Conservation (phyloP, 2,113 vertebrate species). For the Hoplias malabaricus region DNA sequence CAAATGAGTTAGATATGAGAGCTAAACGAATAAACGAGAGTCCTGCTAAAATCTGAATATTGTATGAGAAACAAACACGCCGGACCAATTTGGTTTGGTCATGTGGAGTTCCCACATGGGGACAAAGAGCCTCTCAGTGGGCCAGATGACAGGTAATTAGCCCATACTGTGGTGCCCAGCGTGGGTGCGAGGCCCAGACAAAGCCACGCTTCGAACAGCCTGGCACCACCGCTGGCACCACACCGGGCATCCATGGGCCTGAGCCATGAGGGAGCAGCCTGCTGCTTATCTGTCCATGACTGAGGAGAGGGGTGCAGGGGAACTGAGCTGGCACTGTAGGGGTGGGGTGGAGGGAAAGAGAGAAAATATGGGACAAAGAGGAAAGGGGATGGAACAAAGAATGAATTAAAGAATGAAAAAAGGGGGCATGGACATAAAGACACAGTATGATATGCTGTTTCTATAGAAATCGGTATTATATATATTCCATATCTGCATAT, state of each 20-base stretch:
- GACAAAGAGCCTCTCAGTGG: slow-evolving; percentile 34
- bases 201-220: slow-evolving; percentile 45
- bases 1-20: neutral
- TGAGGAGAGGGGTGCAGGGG: neutral
- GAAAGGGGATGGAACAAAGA: neutral
- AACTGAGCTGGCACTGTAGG: neutral
- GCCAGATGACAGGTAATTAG: slow-evolving; percentile 54
- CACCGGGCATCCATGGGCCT: slow-evolving; percentile 19
- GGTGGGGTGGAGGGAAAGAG: neutral
- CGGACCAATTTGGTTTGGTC: no score
- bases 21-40: neutral
- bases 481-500: no score
- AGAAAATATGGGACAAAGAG: neutral
- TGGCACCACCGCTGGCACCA: slow-evolving; percentile 46
- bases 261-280: slow-evolving; percentile 32
- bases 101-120: neutral
- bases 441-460: no score
- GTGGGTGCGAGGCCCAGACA: slow-evolving; percentile 48
- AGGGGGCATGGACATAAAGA: neutral
- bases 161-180: slow-evolving; percentile 10
- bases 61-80: slow-evolving; percentile 49
- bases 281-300: slow-evolving; percentile 39
- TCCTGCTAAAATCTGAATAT: neutral
- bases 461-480: no score
- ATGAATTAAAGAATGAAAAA: neutral